Evolutionary conservation across 2,888 invertebrate species (phyloP).

Genomic region (Calameuta idolon): DNA sequence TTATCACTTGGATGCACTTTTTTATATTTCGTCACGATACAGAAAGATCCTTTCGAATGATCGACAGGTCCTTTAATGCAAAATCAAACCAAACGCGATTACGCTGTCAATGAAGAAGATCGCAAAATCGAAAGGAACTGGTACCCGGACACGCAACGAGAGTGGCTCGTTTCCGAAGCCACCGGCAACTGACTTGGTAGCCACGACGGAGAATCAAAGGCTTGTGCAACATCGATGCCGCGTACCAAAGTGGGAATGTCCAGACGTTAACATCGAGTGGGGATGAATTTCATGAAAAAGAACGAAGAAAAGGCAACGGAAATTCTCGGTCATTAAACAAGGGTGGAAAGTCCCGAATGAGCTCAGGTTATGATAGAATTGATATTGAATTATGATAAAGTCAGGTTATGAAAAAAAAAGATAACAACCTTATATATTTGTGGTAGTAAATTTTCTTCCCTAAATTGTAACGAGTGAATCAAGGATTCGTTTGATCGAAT

Average conservation of each 20-base stretch:
- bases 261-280: conserved; percentile 18
- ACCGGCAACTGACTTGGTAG: conserved; percentile 49
- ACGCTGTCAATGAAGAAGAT: background rate
- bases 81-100: background rate
- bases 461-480: background rate
- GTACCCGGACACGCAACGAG: conserved; percentile 33
- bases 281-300: conserved; percentile 2
- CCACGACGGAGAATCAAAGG: conserved; percentile 46
- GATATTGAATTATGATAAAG: no score
- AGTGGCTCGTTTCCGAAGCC: conserved; percentile 48
- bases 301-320: conserved; percentile 11
- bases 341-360: conserved; percentile 15
- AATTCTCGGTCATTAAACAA: conserved; percentile 15
- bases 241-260: conserved; percentile 20
- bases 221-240: conserved; percentile 49
- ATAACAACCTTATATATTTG: background rate
- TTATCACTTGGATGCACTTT: background rate
- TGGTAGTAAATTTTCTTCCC: background rate
- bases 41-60: background rate
- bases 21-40: background rate
- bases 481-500: background rate
- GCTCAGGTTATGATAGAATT: background rate
- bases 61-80: background rate
- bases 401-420: no score
- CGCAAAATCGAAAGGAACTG: background rate